phyloP scores from a whole-genome alignment of 1,140 invertebrate genomes.

The Pogonognathellus flavescens region DNA sequence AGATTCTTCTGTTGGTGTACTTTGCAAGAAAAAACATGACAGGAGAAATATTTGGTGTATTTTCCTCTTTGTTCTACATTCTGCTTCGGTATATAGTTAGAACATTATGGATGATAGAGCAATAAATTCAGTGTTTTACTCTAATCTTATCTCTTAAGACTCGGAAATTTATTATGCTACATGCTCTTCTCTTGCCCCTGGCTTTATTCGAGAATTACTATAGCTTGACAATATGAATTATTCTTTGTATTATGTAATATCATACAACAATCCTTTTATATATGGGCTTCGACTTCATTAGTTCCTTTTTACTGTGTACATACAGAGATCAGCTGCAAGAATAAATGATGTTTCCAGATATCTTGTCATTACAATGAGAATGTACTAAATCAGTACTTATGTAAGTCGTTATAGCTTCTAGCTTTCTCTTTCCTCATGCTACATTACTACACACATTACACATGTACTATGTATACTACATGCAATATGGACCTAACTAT shows the following conservation, averaged over 20 bases:
- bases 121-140: conserved; percentile 15
- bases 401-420: too few relatives aligned
- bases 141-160: conserved; percentile 8
- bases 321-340: too few relatives aligned
- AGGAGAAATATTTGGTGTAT: background rate
- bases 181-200: background rate
- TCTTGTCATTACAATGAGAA: too few relatives aligned
- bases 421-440: too few relatives aligned
- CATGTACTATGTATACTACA: too few relatives aligned
- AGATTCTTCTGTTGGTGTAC: background rate
- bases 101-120: conserved; percentile 34
- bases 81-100: background rate
- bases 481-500: too few relatives aligned
- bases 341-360: too few relatives aligned
- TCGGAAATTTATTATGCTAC: background rate
- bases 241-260: background rate
- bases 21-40: background rate
- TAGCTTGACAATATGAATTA: background rate
- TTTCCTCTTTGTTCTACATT: background rate
- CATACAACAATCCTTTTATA: background rate
- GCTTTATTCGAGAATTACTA: background rate
- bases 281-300: background rate
- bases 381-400: too few relatives aligned
- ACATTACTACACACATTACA: too few relatives aligned
- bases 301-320: too few relatives aligned